These are phyloP conservation scores for Oreocharis arfaki DNA, from an alignment of 2,113 vertebrate genomes.

Conservation along the genomic window DNA sequence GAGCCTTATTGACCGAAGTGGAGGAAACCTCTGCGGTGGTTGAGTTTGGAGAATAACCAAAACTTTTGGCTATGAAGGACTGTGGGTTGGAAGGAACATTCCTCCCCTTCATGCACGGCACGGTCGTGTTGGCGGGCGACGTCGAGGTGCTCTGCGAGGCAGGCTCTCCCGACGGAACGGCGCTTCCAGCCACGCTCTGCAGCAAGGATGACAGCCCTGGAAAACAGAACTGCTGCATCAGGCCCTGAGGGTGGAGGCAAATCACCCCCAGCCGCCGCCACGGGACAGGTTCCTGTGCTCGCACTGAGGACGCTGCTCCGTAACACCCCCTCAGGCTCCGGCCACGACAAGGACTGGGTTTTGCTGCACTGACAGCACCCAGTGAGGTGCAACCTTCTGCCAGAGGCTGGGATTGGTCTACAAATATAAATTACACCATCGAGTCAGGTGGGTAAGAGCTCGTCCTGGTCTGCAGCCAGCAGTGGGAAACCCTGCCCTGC, in stretches of 20 bases:
- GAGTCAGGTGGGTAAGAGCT: neutral
- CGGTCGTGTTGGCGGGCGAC: conserved; percentile 47
- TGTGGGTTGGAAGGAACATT: conserved; percentile 48
- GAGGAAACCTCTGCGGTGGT: conserved; percentile 78
- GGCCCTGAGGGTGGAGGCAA: neutral
- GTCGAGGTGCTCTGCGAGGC: conserved; percentile 64
- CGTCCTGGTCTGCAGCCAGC: neutral
- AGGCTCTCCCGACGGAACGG: conserved; percentile 58
- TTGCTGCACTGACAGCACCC: neutral
- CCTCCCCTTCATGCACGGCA: conserved; percentile 65
- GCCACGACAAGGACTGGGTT: neutral
- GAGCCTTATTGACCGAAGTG: conserved; percentile 75
- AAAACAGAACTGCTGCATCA: neutral
- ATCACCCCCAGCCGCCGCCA: rapidly evolving
- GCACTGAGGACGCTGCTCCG: rapidly evolving
- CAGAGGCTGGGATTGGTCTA: neutral
- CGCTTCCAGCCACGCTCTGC: conserved; percentile 84
- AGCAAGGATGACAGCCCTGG: conserved; percentile 91
- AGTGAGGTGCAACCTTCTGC: rapidly evolving
- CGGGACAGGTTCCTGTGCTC: rapidly evolving
- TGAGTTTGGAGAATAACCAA: conserved; percentile 73
- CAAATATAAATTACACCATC: neutral
- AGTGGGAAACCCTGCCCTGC: neutral
- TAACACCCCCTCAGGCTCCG: neutral
- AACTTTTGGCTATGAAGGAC: conserved; percentile 68